Base-by-base conservation (phyloP, 1,140 invertebrate genomes). In the Hetaerina americana region DNA sequence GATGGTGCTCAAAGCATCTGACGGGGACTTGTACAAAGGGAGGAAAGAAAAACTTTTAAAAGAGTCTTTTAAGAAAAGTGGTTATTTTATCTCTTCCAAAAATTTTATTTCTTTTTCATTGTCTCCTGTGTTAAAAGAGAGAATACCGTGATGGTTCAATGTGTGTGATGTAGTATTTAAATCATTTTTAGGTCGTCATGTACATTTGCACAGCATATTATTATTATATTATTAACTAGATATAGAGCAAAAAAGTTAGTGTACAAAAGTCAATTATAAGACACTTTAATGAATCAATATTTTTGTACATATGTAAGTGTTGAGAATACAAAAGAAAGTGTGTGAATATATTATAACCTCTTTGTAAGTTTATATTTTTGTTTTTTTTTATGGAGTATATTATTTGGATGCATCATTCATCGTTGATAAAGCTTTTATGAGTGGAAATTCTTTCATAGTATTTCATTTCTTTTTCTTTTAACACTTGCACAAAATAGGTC, bases 221-320 rank as follows among this genome's bases (percentile, higher is more conserved):
- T 73, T 76, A 74, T 40, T 40, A 40, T 40, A 8, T 8, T 40
- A 40, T 40, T 40, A 40, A 8, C 15, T 40, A 40, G 71, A 49
- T 68, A 72, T 75, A 77, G 72, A 68, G 75, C 74, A 76, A 76
- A 74, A 79, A 71, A 76, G 79, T 72, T 78, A 79, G 76, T 83
- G 81, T 83, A 83, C 80, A 82, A 82, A 82, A 73, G 82, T 83
- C 82, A 83, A 83, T 83, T 83, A 82, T 75, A 77, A 70, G 75
- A 75, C 70, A 77, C 77, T 74, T 77, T 40, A 75, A 71, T 78
- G 78, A 80, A 81, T 81, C 77, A 40, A 82, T 82, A 82, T 82
- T 82, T 83, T 82, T 83, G 81, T 83, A 83, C 78, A 82, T 82
- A 82, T 81, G 80, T 81, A 80, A 81, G 79, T 76, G 81, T 81